phyloP scores from a whole-genome alignment of 2,888 invertebrate species.

The Aphrophora alni region DNA sequence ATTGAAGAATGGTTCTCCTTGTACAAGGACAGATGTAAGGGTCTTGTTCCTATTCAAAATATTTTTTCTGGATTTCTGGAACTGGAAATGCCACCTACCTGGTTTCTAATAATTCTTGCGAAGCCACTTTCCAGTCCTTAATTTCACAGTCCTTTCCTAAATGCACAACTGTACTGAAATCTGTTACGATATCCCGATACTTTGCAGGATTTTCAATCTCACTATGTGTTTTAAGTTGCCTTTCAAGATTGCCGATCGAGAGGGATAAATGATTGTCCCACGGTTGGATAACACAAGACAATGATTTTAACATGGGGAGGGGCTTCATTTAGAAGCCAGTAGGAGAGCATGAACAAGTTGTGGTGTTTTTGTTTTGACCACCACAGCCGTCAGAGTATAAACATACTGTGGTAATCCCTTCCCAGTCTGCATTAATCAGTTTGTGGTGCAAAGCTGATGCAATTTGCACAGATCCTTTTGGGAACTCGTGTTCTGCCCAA shows the following conservation, averaged over 20 bases:
- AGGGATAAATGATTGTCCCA: slow-evolving; percentile 52
- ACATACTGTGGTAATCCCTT: slow-evolving; percentile 10
- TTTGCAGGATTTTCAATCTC: slow-evolving; percentile 43
- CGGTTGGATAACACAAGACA: slow-evolving; percentile 50
- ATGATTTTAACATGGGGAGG: slow-evolving; percentile 42
- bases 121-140: no score
- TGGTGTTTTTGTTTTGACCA: slow-evolving; percentile 52
- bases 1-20: no score
- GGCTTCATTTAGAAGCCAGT: slow-evolving; percentile 46
- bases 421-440: slow-evolving; percentile 1
- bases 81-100: no score
- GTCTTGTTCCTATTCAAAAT: no score
- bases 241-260: slow-evolving; percentile 51
- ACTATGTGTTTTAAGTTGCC: slow-evolving; percentile 46
- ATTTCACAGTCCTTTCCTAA: no score
- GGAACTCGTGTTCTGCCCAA: background rate
- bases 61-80: no score
- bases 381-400: slow-evolving; percentile 30
- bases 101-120: no score
- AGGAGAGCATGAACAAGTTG: slow-evolving; percentile 50
- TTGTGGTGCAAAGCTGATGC: background rate
- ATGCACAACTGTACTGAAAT: slow-evolving; percentile 16
- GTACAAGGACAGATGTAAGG: no score
- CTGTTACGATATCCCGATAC: slow-evolving; percentile 43
- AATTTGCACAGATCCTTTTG: background rate